Percentiles rank a stretch among this genome's conserved stretches.
Evolutionary conservation across 1,140 invertebrate genomes (phyloP).

Genomic region (Leptoteleia sp.): DNA sequence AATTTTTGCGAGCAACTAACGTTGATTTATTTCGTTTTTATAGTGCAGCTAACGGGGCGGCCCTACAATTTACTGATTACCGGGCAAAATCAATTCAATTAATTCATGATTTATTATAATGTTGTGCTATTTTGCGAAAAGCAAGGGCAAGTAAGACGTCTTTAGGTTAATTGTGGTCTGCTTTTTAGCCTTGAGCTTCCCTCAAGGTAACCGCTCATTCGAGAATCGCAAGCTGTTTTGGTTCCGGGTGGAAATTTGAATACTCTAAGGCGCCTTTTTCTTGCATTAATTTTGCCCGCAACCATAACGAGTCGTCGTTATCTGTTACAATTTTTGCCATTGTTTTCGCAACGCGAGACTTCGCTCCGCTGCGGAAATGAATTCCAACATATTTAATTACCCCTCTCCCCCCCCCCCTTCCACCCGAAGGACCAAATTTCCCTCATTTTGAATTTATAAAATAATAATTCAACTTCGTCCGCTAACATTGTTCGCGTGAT

Average conservation of each 20-base stretch:
- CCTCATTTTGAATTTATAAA: no score
- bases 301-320: conserved; percentile 9
- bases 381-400: not conserved
- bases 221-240: conserved; percentile 29
- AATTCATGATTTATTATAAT: no score
- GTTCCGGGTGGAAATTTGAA: conserved; percentile 36
- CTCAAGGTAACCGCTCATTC: conserved; percentile 15
- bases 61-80: no score
- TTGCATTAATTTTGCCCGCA: not conserved
- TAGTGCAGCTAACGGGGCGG: no score
- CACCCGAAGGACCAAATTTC: no score
- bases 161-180: conserved; percentile 25
- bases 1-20: no score
- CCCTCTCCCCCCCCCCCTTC: no score
- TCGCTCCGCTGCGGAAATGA: not conserved
- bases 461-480: no score
- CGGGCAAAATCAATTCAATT: no score
- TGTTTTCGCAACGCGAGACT: not conserved
- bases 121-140: no score
- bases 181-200: conserved; percentile 13
- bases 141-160: conserved; percentile 11
- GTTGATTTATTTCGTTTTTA: no score
- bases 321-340: conserved; percentile 15
- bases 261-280: conserved; percentile 21
- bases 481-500: no score